Evolutionary conservation across 2,797 vertebrate genomes (phyloP).

Genomic region (Macropodus opercularis): DNA sequence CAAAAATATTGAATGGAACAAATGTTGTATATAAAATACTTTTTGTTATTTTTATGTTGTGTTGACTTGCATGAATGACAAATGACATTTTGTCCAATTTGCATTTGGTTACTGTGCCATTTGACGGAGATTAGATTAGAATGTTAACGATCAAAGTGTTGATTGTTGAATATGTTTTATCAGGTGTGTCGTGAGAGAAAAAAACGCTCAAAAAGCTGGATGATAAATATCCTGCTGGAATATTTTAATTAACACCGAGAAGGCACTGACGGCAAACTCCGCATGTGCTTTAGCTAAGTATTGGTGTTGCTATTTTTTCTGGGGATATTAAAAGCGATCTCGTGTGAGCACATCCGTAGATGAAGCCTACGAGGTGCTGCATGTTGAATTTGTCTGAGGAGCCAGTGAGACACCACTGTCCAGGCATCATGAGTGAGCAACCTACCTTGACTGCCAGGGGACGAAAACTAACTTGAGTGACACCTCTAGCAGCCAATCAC

Average conservation of each 20-base stretch:
- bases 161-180: not conserved
- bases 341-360: not conserved
- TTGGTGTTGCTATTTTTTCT: not conserved
- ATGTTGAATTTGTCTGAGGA: slow-evolving; percentile 64
- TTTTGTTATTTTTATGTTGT: no score
- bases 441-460: slow-evolving; percentile 73
- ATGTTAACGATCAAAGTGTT: not conserved
- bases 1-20: no score
- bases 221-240: slow-evolving; percentile 5
- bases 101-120: no score
- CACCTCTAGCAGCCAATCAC: slow-evolving; percentile 73
- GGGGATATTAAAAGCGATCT: not conserved
- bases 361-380: slow-evolving; percentile 3
- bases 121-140: not conserved
- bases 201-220: not conserved
- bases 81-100: no score
- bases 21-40: no score
- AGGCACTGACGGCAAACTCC: not conserved
- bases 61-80: no score
- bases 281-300: not conserved
- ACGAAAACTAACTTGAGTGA: slow-evolving; percentile 55
- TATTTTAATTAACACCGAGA: slow-evolving; percentile 10
- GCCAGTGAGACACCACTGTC: slow-evolving; percentile 62
- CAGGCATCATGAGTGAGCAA: slow-evolving; percentile 71
- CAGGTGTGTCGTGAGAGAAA: not conserved